These are phyloP conservation scores for Coelopa frigida DNA, from an alignment of 1,140 invertebrate species.

Conservation along the genomic window DNA sequence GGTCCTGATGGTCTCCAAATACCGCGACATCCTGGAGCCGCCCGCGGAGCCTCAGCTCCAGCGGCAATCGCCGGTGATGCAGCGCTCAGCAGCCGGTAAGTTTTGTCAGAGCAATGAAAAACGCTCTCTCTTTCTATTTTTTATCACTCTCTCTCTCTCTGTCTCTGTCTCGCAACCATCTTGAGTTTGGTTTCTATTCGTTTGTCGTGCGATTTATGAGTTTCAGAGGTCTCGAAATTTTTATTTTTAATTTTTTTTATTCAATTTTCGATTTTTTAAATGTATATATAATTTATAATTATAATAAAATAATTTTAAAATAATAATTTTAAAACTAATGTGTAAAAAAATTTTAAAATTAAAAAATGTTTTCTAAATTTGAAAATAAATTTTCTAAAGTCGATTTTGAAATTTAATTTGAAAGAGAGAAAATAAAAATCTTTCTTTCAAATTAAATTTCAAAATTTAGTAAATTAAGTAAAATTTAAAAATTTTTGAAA, in stretches of 20 bases:
- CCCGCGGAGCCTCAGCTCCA: slow-evolving; percentile 49
- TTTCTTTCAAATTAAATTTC: too few species aligned
- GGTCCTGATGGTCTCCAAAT: slow-evolving; percentile 99
- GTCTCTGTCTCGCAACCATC: slow-evolving; percentile 22
- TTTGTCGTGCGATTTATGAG: too few species aligned
- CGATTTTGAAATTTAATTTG: too few species aligned
- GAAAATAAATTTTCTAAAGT: too few species aligned
- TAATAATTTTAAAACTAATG: slow-evolving; percentile 2
- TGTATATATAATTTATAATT: neutral
- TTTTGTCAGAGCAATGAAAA: slow-evolving; percentile 7
- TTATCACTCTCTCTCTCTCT: slow-evolving; percentile 3
- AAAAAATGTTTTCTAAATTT: neutral
- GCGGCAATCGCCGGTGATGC: slow-evolving; percentile 40
- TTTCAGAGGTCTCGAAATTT: too few species aligned
- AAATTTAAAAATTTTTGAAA: too few species aligned
- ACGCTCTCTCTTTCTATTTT: slow-evolving; percentile 3
- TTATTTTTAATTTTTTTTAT: neutral
- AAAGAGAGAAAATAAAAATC: too few species aligned
- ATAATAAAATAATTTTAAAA: neutral
- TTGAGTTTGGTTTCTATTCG: slow-evolving; percentile 17
- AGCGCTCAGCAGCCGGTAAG: slow-evolving; percentile 40
- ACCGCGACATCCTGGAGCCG: slow-evolving; percentile 96
- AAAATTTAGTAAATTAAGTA: too few species aligned
- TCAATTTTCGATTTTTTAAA: neutral
- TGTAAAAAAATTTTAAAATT: neutral